Percentiles rank a stretch among this genome's conserved stretches.
phyloP scores from a whole-genome alignment of 2,797 vertebrate species.

The Gouania willdenowi region DNA sequence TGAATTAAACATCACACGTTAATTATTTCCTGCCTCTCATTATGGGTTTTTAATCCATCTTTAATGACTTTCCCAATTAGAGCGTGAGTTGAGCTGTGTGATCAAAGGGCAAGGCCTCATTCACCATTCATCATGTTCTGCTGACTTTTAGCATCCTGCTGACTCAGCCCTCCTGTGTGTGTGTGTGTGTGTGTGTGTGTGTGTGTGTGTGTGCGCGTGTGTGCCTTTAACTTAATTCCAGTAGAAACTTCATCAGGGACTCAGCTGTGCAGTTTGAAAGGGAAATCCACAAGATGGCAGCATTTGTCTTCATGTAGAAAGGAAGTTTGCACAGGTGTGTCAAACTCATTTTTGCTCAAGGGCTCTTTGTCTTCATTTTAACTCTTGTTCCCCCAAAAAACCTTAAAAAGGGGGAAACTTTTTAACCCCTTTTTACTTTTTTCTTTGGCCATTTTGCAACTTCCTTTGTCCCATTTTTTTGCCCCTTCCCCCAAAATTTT shows the following conservation, averaged over 20 bases:
- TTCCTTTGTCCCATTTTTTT: too few relatives aligned
- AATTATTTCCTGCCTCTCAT: background rate
- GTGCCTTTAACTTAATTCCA: too few relatives aligned
- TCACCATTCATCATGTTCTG: constrained; percentile 27
- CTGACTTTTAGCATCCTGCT: constrained; percentile 1
- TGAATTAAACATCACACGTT: too few relatives aligned
- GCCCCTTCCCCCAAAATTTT: too few relatives aligned
- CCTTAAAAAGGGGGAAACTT: too few relatives aligned
- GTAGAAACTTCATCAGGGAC: background rate
- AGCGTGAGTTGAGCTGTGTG: constrained; percentile 15
- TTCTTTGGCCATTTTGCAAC: too few relatives aligned
- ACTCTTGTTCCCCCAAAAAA: too few relatives aligned
- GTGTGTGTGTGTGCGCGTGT: too few relatives aligned
- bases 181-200: too few relatives aligned
- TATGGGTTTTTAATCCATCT: constrained; percentile 24
- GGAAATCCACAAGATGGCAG: constrained; percentile 58
- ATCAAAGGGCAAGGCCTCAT: constrained; percentile 29
- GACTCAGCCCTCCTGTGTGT: constrained; percentile 23
- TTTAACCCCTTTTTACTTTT: too few relatives aligned
- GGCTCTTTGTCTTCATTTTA: too few relatives aligned
- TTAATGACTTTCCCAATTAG: constrained; percentile 23
- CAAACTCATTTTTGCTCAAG: too few relatives aligned
- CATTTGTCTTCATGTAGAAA: constrained; percentile 18
- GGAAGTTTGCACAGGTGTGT: background rate
- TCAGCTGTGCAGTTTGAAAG: background rate